phyloP scores from a whole-genome alignment of 2,797 vertebrate species.

The Typhlichthys eigenmanni region DNA sequence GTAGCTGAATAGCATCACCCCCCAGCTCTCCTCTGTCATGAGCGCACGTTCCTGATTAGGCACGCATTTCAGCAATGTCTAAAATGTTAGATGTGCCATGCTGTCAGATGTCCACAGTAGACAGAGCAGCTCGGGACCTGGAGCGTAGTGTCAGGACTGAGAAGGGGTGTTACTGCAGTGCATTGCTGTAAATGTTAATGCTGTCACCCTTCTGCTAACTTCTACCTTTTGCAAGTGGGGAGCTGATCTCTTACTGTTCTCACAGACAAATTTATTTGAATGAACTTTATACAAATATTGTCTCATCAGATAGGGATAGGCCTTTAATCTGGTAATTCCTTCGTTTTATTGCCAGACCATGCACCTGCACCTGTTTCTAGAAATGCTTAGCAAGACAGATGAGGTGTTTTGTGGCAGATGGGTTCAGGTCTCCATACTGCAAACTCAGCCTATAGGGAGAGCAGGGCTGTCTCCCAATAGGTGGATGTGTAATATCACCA shows the following conservation, averaged over 20 bases:
- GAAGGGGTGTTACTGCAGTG: constrained; percentile 13
- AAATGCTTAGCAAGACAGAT: constrained; percentile 54
- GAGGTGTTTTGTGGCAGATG: constrained; percentile 44
- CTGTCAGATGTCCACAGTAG: constrained; percentile 41
- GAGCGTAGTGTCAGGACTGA: neutral
- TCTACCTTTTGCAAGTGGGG: neutral
- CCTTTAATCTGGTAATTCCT: neutral
- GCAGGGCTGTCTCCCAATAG: constrained; percentile 28
- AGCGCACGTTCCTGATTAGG: constrained; percentile 72
- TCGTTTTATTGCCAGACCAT: neutral
- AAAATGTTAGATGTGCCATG: constrained; percentile 67
- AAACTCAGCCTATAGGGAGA: constrained; percentile 19
- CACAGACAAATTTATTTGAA: no score
- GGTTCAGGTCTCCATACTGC: constrained; percentile 23
- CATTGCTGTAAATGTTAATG: constrained; percentile 16
- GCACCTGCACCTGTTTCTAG: constrained; percentile 44
- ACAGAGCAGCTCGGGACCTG: constrained; percentile 36
- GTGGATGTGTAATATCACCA: constrained; percentile 6
- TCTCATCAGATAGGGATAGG: no score
- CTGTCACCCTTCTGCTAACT: neutral
- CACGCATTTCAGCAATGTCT: constrained; percentile 74
- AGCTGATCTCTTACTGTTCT: no score
- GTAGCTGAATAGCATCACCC: constrained; percentile 31
- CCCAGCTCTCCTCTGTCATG: constrained; percentile 30
- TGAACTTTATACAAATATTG: no score